Conservation (phyloP, 2,797 vertebrate species). For the Centroberyx gerrardi region DNA sequence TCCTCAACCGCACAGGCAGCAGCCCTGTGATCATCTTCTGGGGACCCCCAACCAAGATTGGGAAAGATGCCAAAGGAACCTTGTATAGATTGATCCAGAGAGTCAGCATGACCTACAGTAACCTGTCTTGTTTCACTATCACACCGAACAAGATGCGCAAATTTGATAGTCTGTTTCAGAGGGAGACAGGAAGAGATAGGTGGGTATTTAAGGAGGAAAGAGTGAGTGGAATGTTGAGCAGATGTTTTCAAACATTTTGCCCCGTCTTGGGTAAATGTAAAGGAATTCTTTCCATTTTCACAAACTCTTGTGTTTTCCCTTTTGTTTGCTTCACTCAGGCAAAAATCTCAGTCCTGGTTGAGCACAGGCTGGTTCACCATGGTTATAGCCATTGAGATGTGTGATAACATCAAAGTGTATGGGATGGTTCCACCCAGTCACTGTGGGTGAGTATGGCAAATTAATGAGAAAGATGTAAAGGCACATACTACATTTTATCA, state of each 20-base stretch:
- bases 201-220: constrained; percentile 74
- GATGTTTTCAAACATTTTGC: background rate
- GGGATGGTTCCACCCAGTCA: constrained; percentile 96
- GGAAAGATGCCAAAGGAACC: constrained; percentile 88
- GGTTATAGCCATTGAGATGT: constrained; percentile 96
- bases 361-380: constrained; percentile 99
- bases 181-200: constrained; percentile 96
- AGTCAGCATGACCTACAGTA: constrained; percentile 88
- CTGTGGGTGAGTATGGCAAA: constrained; percentile 88
- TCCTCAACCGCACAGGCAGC: constrained; percentile 86
- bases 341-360: constrained; percentile 96
- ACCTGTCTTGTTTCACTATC: constrained; percentile 90
- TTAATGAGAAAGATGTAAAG: background rate
- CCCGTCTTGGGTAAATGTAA: background rate
- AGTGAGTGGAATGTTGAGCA: background rate
- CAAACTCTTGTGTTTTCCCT: background rate
- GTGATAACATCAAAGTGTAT: constrained; percentile 94
- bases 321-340: constrained; percentile 76
- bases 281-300: background rate
- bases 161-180: constrained; percentile 93
- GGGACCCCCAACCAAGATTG: constrained; percentile 94
- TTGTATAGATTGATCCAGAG: constrained; percentile 92
- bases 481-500: background rate
- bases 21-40: constrained; percentile 93
- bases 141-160: constrained; percentile 91